These are phyloP conservation scores for Nannoperca obscura DNA, from an alignment of 2,797 vertebrate genomes.

Conservation along the genomic window DNA sequence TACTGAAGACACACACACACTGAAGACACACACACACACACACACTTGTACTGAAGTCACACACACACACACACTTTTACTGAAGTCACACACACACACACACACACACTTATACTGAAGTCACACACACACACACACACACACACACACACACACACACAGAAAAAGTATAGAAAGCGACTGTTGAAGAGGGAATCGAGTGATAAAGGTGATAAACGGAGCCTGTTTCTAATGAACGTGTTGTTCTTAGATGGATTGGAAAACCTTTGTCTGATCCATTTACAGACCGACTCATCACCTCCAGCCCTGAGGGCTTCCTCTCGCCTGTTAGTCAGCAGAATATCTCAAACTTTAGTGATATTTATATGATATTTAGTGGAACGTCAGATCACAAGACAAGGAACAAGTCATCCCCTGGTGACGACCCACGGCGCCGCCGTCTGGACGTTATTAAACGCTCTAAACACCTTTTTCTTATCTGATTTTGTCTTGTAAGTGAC, in stretches of 20 bases:
- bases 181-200: neutral
- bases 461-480: neutral
- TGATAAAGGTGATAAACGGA: constrained; percentile 2
- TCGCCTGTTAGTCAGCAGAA: neutral
- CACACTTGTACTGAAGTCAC: too few species aligned
- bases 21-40: too few species aligned
- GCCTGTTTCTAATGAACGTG: constrained; percentile 10
- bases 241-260: neutral
- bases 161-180: too few species aligned
- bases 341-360: neutral
- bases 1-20: too few species aligned
- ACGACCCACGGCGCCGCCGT: neutral
- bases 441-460: neutral
- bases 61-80: too few species aligned
- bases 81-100: too few species aligned
- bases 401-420: too few species aligned
- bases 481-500: too few species aligned
- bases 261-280: constrained; percentile 6
- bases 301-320: neutral
- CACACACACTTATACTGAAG: too few species aligned
- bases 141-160: too few species aligned
- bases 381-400: neutral
- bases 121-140: too few species aligned
- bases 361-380: neutral
- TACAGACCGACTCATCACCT: constrained; percentile 15